These are phyloP conservation scores for Acanthis flammea DNA, from an alignment of 2,797 vertebrate species.

Conservation along the genomic window DNA sequence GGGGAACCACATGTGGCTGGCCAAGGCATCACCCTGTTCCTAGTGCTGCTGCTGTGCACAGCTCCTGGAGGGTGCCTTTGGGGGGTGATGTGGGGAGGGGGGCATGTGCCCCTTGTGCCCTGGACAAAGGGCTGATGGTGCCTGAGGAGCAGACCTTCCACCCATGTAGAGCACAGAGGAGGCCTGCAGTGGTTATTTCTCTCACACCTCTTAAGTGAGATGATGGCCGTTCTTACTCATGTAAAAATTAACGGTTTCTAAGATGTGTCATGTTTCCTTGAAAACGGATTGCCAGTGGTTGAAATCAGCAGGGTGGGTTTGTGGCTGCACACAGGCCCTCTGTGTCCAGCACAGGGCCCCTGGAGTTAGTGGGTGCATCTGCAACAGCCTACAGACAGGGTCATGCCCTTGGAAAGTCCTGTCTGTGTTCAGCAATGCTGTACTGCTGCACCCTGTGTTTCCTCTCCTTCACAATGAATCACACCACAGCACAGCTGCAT, in stretches of 20 bases:
- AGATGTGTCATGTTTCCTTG: not conserved
- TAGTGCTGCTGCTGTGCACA: not conserved
- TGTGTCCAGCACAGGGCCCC: no score
- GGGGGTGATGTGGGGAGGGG: no score
- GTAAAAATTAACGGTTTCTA: not conserved
- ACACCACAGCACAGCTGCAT: not conserved
- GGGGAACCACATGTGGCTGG: not conserved
- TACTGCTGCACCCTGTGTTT: rapidly evolving
- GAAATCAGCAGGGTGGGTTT: not conserved
- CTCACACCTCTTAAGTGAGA: not conserved
- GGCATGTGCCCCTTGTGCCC: no score
- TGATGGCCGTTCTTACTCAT: not conserved
- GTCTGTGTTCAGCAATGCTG: not conserved
- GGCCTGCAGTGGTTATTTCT: not conserved
- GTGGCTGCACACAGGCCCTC: not conserved
- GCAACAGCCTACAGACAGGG: not conserved
- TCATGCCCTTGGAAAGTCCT: not conserved
- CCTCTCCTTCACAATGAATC: not conserved
- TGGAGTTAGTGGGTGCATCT: not conserved
- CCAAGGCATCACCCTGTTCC: not conserved
- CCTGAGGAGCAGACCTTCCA: not conserved
- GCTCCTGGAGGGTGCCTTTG: not conserved
- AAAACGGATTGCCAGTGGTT: not conserved
- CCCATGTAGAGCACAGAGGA: not conserved
- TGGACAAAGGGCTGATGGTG: not conserved